Conservation (phyloP, 2,113 vertebrate species). For the Telmatochromis bifrenatus region DNA sequence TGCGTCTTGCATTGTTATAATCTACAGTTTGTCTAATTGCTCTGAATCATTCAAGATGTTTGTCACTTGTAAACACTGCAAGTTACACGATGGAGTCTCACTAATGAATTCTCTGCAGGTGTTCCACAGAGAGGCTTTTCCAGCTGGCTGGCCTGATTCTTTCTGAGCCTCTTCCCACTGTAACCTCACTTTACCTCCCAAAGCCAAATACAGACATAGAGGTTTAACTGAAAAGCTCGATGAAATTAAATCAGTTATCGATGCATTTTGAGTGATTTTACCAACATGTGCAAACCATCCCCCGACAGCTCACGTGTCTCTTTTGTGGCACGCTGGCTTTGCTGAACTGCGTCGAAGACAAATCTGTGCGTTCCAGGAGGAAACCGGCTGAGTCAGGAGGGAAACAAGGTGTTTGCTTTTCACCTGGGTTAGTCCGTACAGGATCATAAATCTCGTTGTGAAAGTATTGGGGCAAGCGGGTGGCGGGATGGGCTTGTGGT, state of each 20-base stretch:
- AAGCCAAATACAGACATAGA: not conserved
- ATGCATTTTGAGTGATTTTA: not conserved
- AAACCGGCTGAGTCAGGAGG: conserved; percentile 42
- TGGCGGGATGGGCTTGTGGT: not conserved
- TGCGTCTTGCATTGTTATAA: not conserved
- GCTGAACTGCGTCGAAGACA: not conserved
- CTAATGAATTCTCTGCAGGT: conserved; percentile 4
- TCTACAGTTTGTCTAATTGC: not conserved
- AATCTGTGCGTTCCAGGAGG: not conserved
- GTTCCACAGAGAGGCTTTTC: conserved; percentile 6
- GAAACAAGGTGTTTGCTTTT: conserved; percentile 4
- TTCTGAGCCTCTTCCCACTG: not conserved
- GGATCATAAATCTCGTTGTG: conserved; percentile 32
- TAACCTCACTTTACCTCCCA: not conserved
- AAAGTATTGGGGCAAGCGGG: conserved; percentile 23
- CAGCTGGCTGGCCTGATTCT: conserved; percentile 34
- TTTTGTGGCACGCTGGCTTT: not conserved
- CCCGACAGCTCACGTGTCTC: not conserved
- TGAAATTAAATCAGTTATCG: not conserved
- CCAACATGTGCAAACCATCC: not conserved
- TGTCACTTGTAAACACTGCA: not conserved
- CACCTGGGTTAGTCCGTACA: not conserved
- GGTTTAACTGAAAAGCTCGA: not conserved
- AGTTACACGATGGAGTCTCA: not conserved
- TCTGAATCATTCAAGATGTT: not conserved